Percentiles rank a stretch among this genome's conserved stretches.
These are phyloP conservation scores for Pachydiplax longipennis DNA, from an alignment of 2,888 invertebrate genomes.

Conservation along the genomic window DNA sequence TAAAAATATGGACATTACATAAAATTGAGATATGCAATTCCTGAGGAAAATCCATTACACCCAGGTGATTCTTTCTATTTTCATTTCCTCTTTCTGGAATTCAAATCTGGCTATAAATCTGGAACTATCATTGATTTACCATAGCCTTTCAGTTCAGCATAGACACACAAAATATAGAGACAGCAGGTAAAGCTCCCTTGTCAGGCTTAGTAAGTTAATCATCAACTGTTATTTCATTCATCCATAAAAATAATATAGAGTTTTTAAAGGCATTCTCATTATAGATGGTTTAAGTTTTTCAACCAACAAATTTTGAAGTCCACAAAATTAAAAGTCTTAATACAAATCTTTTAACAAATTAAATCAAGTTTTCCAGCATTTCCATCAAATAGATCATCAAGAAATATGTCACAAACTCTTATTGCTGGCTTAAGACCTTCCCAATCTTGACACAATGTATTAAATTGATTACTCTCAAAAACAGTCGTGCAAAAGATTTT, in stretches of 20 bases:
- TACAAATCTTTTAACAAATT: background rate
- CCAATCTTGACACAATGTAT: background rate
- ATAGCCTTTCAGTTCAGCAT: background rate
- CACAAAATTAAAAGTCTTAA: background rate
- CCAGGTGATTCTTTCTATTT: background rate
- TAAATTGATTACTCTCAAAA: background rate
- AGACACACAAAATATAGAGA: background rate
- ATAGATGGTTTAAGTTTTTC: too few species aligned
- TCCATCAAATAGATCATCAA: background rate
- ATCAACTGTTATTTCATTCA: too few species aligned
- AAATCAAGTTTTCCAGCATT: background rate
- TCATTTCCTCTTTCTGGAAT: background rate
- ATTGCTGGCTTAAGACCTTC: background rate
- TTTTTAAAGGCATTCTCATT: too few species aligned
- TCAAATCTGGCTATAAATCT: background rate
- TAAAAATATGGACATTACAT: too few species aligned
- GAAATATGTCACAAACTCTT: slow-evolving; percentile 4
- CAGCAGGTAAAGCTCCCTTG: too few species aligned
- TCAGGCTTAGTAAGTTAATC: too few species aligned
- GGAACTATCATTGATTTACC: background rate
- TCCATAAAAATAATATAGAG: too few species aligned
- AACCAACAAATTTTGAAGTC: background rate
- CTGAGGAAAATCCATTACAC: too few species aligned
- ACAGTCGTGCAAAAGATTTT: background rate
- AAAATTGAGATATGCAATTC: too few species aligned